phyloP scores from a whole-genome alignment of 2,888 invertebrate genomes.

The Petrophora chlorosata region DNA sequence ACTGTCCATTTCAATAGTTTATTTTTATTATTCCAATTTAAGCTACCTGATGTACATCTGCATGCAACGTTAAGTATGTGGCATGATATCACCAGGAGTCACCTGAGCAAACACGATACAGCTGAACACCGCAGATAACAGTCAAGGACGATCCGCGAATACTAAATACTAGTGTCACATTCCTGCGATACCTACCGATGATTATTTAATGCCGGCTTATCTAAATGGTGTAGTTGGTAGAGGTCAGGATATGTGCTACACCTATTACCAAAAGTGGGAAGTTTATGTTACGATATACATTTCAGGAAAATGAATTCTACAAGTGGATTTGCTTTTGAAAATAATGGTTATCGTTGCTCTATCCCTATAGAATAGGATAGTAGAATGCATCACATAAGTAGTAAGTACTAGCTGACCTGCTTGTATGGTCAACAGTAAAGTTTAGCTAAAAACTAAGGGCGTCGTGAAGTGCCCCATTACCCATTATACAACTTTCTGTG shows the following conservation, averaged over 20 bases:
- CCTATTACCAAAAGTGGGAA: no score
- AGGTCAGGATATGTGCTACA: neutral
- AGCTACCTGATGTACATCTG: neutral
- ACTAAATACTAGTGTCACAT: neutral
- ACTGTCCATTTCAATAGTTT: no score
- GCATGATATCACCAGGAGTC: conserved; percentile 13
- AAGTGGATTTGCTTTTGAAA: neutral
- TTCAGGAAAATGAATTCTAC: neutral
- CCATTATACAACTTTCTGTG: no score
- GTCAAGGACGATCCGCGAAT: conserved; percentile 17
- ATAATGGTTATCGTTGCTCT: no score
- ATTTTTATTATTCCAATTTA: no score
- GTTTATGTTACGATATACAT: no score
- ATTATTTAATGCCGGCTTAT: neutral
- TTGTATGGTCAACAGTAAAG: no score
- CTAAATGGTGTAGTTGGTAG: neutral
- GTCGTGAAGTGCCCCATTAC: no score
- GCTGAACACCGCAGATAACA: conserved; percentile 12
- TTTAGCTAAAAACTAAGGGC: no score
- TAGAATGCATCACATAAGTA: no score
- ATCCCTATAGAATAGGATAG: no score
- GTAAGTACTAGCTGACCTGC: no score
- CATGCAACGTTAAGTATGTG: neutral
- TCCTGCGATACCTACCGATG: neutral
- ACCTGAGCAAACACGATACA: conserved; percentile 19